A percentile compares a stretch with the other conserved stretches of the same genome.
phyloP scores from a whole-genome alignment of 2,113 vertebrate genomes.

The Oplegnathus fasciatus region DNA sequence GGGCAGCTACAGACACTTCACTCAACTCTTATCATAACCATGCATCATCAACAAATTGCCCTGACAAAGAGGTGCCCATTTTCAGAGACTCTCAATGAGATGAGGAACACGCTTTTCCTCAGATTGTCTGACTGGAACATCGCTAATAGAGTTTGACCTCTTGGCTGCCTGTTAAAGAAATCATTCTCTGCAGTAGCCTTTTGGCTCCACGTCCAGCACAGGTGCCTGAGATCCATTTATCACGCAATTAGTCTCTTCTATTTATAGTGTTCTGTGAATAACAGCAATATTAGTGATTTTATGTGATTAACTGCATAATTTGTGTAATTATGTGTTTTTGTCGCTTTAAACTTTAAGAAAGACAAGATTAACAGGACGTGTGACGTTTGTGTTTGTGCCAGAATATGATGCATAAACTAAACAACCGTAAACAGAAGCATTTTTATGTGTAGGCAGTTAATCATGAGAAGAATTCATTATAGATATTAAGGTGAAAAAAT shows the following conservation, averaged over 20 bases:
- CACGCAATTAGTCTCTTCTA: neutral
- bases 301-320: neutral
- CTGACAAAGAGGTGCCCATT: slow-evolving; percentile 69
- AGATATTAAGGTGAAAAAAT: neutral
- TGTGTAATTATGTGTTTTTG: neutral
- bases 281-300: neutral
- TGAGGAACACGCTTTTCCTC: slow-evolving; percentile 53
- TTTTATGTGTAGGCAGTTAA: neutral
- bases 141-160: slow-evolving; percentile 77
- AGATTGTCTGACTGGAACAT: slow-evolving; percentile 63
- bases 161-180: slow-evolving; percentile 59
- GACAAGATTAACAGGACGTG: neutral
- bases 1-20: slow-evolving; percentile 61
- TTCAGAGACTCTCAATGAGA: slow-evolving; percentile 64
- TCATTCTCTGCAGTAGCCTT: slow-evolving; percentile 51
- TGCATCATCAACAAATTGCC: slow-evolving; percentile 79
- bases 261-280: neutral
- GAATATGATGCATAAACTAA: neutral
- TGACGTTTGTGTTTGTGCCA: slow-evolving; percentile 5
- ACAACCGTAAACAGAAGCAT: neutral
- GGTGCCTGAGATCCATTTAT: slow-evolving; percentile 50
- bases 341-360: neutral
- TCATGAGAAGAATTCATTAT: slow-evolving; percentile 16
- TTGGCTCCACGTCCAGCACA: slow-evolving; percentile 20
- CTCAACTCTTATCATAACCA: slow-evolving; percentile 77